Evolutionary conservation across 2,888 invertebrate genomes (phyloP), one percentile per base, ranked within the genome.

Genomic region (Calliphora vomitoria): DNA sequence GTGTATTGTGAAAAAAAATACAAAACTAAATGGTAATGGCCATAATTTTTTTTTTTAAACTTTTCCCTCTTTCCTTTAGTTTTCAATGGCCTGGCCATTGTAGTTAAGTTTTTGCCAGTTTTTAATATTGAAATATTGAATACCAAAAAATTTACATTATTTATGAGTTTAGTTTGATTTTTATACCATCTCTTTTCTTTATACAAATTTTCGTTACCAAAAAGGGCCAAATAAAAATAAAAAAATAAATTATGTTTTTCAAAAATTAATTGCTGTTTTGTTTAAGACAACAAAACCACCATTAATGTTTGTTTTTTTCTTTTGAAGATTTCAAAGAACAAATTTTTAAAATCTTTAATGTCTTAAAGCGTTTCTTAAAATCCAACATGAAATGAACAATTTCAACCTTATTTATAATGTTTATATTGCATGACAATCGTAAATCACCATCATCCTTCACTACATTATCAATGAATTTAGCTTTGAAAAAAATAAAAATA

Each of bases 381-480:
- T 18, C 13, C 3, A 44, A 47, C 47, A 68, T 3, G 18, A 58
- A 71, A 68, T 31, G 6, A 25, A 47, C 31, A 66, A 82, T 58
- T 75, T 38, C 58, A 87, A 79, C 15, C 64, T 64, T 50, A 64
- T 85, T 81, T 75, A 82, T 85, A 87, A 87, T 87, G 85, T 82
- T 79, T 75, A 75, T 71, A 82, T 87, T 69, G 87, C 87, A 87
- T 87, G 87, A 82, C 87, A 87, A 69, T 82, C 85, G 78, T 87
- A 87, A 87, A 87, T 87, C 87, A 85, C 58, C 87, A 78, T 64
- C 74, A 60, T 68, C 55, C 78, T 79, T 84, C 84, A 72, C 72
- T 71, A 66, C 44, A 72, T 71, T 72, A 78, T 78, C 76, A 78
- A 78, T 84, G 78, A 81, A 72, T 81, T 81, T 15, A n/a, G 75